Percentiles rank a stretch among this genome's conserved stretches.
phyloP scores from a whole-genome alignment of 1,140 invertebrate species.

The Aphelinus certus region DNA sequence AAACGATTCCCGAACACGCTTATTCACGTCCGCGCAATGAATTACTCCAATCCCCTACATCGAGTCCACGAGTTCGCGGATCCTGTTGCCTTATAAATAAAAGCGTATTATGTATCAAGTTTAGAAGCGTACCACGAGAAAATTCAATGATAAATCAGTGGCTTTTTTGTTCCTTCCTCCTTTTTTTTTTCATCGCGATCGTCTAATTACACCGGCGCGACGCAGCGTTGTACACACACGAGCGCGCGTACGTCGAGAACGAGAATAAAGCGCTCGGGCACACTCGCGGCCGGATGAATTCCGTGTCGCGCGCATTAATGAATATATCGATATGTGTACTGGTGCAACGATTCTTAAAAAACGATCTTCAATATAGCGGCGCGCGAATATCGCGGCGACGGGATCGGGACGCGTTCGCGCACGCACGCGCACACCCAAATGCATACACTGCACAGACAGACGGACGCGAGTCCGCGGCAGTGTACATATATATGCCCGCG shows the following conservation, averaged over 20 bases:
- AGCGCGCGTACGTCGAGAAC: too few species aligned
- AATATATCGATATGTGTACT: not conserved
- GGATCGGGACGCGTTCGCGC: not conserved
- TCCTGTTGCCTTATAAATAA: too few species aligned
- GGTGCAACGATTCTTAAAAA: slow-evolving; percentile 10
- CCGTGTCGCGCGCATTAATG: slow-evolving; percentile 21
- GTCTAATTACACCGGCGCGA: not conserved
- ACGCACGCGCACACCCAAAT: not conserved
- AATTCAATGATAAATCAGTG: too few species aligned
- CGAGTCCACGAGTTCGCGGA: too few species aligned
- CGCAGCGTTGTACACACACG: not conserved
- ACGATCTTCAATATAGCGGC: slow-evolving; percentile 5
- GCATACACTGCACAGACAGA: not conserved
- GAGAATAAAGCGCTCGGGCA: too few species aligned
- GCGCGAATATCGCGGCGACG: not conserved
- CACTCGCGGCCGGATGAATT: slow-evolving; percentile 5
- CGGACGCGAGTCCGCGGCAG: not conserved
- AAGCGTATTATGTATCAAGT: too few species aligned
- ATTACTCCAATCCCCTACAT: too few species aligned
- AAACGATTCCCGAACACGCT: too few species aligned
- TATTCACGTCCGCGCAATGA: too few species aligned
- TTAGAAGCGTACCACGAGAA: too few species aligned
- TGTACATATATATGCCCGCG: too few species aligned
- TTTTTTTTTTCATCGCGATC: not conserved
- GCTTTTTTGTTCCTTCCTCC: not conserved